These are phyloP conservation scores for Drosophila kikkawai DNA, from an alignment of 1,140 invertebrate species.

Conservation along the genomic window DNA sequence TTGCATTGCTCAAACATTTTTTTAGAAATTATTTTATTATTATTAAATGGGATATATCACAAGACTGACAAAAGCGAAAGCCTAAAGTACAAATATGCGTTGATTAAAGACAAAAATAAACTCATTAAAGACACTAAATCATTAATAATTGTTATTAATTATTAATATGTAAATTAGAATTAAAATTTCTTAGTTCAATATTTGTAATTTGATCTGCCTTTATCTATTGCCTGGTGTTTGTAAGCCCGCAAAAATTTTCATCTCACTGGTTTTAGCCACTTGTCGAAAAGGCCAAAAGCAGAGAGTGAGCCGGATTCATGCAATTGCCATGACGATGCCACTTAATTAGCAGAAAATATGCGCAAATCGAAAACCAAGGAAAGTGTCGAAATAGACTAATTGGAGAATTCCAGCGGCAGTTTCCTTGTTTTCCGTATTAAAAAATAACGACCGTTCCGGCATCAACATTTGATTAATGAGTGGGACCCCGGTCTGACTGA, in stretches of 20 bases:
- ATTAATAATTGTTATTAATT: too few species aligned
- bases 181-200: too few species aligned
- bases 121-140: too few species aligned
- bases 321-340: slow-evolving; percentile 51
- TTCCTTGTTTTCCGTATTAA: background rate
- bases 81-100: too few species aligned
- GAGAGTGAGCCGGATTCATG: background rate
- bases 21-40: background rate
- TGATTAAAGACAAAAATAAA: too few species aligned
- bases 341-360: slow-evolving; percentile 66
- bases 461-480: slow-evolving; percentile 65
- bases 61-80: too few species aligned
- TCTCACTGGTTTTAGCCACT: slow-evolving; percentile 42
- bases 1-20: background rate
- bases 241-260: slow-evolving; percentile 19
- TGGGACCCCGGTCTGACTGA: background rate
- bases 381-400: slow-evolving; percentile 22
- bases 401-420: slow-evolving; percentile 3
- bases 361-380: slow-evolving; percentile 23
- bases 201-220: background rate
- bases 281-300: slow-evolving; percentile 20
- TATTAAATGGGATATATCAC: background rate
- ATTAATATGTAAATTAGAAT: too few species aligned
- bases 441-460: slow-evolving; percentile 4
- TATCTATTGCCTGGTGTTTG: background rate